A percentile compares a stretch with the other conserved stretches of the same genome.
Evolutionary conservation across 1,140 invertebrate genomes (phyloP).

Genomic region (Eurosta solidaginis): DNA sequence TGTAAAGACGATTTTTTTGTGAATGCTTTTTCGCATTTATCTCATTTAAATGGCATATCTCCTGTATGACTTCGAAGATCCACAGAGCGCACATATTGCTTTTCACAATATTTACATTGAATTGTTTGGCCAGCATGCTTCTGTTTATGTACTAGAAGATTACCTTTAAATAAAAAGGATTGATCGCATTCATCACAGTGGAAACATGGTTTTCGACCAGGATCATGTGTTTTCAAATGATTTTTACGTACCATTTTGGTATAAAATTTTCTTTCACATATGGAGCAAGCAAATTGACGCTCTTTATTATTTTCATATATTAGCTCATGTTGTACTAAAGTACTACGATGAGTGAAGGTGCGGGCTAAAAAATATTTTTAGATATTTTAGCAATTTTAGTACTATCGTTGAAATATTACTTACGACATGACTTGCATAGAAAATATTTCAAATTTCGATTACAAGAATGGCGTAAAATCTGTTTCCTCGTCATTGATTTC

Average conservation of each 20-base stretch:
- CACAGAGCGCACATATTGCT: not conserved
- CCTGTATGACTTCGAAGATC: constrained; percentile 27
- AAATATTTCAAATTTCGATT: not conserved
- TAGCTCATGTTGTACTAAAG: constrained; percentile 6
- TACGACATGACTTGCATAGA: constrained; percentile 19
- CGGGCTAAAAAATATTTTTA: not conserved
- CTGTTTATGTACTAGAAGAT: not conserved
- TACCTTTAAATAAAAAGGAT: constrained; percentile 10
- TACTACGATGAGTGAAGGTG: constrained; percentile 5
- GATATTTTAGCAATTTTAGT: not conserved
- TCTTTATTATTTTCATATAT: constrained; percentile 6
- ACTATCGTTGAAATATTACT: not conserved
- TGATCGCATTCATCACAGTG: constrained; percentile 12
- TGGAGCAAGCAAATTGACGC: not conserved
- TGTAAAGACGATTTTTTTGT: not conserved
- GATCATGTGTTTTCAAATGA: constrained; percentile 25
- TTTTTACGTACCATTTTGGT: not conserved
- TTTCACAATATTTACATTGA: not conserved
- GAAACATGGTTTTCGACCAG: not conserved
- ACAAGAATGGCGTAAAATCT: not conserved
- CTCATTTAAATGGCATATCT: not conserved
- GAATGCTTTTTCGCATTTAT: constrained; percentile 17
- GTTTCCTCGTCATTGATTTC: not conserved
- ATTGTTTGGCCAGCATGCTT: constrained; percentile 20
- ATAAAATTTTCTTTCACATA: constrained; percentile 4